phyloP scores from a whole-genome alignment of 37 sponge, comb jelly and placozoan genomes.

The Lycopodina hypogea region DNA sequence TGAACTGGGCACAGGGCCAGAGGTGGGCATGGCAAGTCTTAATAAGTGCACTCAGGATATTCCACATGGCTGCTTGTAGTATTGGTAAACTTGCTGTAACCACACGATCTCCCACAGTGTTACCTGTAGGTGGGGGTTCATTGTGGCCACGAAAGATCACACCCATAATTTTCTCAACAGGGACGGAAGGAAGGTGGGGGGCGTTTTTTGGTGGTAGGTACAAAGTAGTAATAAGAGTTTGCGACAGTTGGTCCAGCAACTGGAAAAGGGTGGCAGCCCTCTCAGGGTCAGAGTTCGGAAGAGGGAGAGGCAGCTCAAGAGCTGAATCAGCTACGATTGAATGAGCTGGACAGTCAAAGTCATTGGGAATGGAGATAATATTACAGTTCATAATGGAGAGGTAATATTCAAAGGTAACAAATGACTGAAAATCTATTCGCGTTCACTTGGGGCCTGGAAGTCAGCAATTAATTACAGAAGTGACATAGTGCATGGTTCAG shows the following conservation, averaged over 20 bases:
- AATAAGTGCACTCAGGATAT: slow-evolving; percentile 10
- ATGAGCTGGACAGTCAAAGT: no score
- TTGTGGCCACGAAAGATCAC: slow-evolving; percentile 9
- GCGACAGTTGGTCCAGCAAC: not conserved
- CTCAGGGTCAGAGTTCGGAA: slow-evolving; percentile 21
- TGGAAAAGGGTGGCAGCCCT: slow-evolving; percentile 10
- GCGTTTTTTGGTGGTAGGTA: slow-evolving; percentile 4
- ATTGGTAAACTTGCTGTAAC: slow-evolving; percentile 13
- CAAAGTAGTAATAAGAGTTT: slow-evolving; percentile 11
- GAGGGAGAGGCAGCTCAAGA: not conserved
- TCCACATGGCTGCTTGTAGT: slow-evolving; percentile 16
- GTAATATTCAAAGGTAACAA: no score
- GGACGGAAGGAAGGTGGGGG: slow-evolving; percentile 1
- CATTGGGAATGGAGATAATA: no score
- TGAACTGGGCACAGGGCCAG: slow-evolving; percentile 23
- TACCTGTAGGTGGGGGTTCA: not conserved
- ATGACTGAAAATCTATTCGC: no score
- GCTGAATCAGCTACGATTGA: not conserved
- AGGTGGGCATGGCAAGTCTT: slow-evolving; percentile 14
- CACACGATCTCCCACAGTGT: slow-evolving; percentile 3
- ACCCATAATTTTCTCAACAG: slow-evolving; percentile 17
- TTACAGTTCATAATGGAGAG: no score
- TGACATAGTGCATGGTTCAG: no score
- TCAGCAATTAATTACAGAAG: no score
- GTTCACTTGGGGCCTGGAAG: no score